phyloP scores from a whole-genome alignment of 2,113 vertebrate genomes.

The Sarotherodon lohbergeri region DNA sequence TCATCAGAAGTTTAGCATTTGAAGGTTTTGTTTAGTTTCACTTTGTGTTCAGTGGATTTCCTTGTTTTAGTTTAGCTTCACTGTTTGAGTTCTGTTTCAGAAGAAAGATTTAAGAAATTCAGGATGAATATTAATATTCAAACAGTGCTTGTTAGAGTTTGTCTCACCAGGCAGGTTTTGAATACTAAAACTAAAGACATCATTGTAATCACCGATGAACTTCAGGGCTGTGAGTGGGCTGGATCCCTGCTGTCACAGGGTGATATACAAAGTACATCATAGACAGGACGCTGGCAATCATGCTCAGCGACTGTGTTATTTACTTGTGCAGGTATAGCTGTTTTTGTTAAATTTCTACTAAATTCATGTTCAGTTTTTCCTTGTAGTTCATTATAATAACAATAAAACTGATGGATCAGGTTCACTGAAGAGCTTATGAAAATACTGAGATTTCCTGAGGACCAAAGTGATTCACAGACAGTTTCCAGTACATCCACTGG shows the following conservation, averaged over 20 bases:
- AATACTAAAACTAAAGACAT: background rate
- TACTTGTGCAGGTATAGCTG: background rate
- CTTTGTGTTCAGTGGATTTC: background rate
- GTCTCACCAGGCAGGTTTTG: background rate
- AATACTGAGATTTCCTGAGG: background rate
- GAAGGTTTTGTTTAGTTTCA: background rate
- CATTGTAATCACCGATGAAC: background rate
- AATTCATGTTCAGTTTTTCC: background rate
- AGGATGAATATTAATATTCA: background rate
- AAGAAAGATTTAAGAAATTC: background rate
- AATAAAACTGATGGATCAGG: background rate
- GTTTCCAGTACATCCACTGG: background rate
- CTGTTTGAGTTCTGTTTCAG: background rate
- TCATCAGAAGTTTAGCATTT: background rate
- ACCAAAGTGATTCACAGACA: background rate
- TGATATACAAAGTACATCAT: background rate
- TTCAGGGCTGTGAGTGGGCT: background rate
- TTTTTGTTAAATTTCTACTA: background rate
- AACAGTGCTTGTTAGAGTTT: background rate
- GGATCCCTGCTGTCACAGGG: background rate
- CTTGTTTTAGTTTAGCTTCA: background rate
- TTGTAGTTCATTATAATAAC: background rate
- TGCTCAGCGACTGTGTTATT: background rate
- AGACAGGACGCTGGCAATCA: background rate
- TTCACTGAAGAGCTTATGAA: background rate